A percentile compares a stretch with the other conserved stretches of the same genome.
phyloP scores from a whole-genome alignment of 2,888 invertebrate genomes.

The Drosophila pseudotakahashii region DNA sequence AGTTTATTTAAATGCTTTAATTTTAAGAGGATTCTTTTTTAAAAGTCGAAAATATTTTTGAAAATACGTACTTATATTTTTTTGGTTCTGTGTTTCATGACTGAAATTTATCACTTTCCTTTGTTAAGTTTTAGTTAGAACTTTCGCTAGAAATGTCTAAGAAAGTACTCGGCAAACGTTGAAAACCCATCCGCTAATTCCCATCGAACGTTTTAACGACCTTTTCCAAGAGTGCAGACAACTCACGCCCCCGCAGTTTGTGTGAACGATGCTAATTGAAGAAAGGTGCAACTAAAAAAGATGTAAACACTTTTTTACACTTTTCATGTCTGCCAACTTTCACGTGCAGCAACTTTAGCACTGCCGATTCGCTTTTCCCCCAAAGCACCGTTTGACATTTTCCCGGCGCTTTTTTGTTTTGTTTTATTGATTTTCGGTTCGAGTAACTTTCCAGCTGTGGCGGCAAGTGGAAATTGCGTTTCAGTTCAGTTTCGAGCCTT shows the following conservation, averaged over 20 bases:
- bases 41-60: too few species aligned
- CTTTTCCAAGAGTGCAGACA: conserved; percentile 1
- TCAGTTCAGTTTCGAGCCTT: conserved; percentile 39
- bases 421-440: conserved; percentile 44
- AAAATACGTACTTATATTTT: too few species aligned
- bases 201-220: conserved; percentile 14
- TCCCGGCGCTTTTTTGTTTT: conserved; percentile 17
- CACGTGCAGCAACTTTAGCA: conserved; percentile 44
- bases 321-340: conserved; percentile 55
- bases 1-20: too few species aligned
- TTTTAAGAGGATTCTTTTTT: too few species aligned
- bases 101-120: neutral
- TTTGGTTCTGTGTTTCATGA: too few species aligned
- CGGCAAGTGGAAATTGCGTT: conserved; percentile 48
- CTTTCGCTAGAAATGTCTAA: neutral
- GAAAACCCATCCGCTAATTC: conserved; percentile 6
- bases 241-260: conserved; percentile 8
- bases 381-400: conserved; percentile 48
- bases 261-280: conserved; percentile 38
- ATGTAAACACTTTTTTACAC: conserved; percentile 39
- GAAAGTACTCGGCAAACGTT: neutral
- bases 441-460: conserved; percentile 42
- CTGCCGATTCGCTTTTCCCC: conserved; percentile 49
- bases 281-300: conserved; percentile 48
- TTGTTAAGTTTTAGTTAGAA: neutral